Evolutionary conservation across 2,113 vertebrate genomes (phyloP), one percentile per base, ranked within the genome.

Genomic region (Hippocampus zosterae): DNA sequence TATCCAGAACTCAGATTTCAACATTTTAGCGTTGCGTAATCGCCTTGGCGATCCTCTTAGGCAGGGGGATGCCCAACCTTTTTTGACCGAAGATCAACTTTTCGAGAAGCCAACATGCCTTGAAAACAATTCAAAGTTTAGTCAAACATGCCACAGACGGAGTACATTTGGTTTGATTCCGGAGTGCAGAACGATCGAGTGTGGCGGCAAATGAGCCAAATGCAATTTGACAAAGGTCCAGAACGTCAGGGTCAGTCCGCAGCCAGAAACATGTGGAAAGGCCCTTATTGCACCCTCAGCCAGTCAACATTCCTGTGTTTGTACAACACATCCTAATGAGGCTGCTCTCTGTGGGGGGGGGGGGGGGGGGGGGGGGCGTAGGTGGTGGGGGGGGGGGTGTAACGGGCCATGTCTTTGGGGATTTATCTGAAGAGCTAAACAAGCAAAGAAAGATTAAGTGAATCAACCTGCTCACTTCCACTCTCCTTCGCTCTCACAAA

Each of bases 251-350:
- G 81, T 87, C 83, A 83, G 64, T 60, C 69, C 59, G 19, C 76
- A 76, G 84, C 70, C 9, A 80, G 77, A 76, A 87, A 83, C 80
- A 79, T 73, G 83, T 81, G 77, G 68, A 52, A 68, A 72, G 60
- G 56, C 61, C 78, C 41, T 60, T 19, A 56, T 44, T 67, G 67
- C 73, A 73, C 68, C 71, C 70, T 81, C 59, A 71, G 80, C 75
- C 67, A 46, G 68, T 67, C 79, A 56, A 65, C 70, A 71, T 82
- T 68, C 79, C 76, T 46, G 68, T 64, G 79, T 70, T 84, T 79
- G 81, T 76, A 82, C 87, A 86, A 76, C 81, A 85, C 77, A 83
- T 74, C 84, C 81, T 88, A 88, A 89, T 84, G 85, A 88, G 77
- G 76, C 81, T 73, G 68, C 44, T 70, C 86, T 86, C 86, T 76